These are phyloP conservation scores for Halesus radiatus DNA, from an alignment of 1,140 invertebrate species.

Conservation along the genomic window DNA sequence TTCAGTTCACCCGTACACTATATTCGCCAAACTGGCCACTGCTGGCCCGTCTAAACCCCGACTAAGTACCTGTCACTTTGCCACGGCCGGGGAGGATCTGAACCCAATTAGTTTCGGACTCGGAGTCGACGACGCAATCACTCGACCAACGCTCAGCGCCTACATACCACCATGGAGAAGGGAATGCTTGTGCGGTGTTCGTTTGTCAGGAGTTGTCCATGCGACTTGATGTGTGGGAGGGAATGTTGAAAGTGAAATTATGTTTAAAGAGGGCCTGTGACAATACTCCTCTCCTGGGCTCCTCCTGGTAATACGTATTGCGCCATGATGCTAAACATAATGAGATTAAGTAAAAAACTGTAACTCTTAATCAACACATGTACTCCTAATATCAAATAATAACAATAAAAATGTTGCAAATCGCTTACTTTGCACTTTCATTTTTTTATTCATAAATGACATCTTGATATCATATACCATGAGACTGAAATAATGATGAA, in stretches of 20 bases:
- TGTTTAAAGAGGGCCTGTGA: not conserved
- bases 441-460: too few species aligned
- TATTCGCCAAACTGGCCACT: not conserved
- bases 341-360: too few species aligned
- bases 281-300: not conserved
- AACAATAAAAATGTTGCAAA: too few species aligned
- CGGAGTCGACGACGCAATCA: not conserved
- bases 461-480: too few species aligned
- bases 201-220: not conserved
- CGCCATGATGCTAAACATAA: too few species aligned
- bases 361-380: too few species aligned
- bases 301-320: not conserved
- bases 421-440: too few species aligned
- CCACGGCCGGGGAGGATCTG: not conserved
- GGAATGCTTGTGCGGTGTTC: not conserved
- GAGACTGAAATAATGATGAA: too few species aligned
- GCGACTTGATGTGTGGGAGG: not conserved
- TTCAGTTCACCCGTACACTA: not conserved
- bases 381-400: too few species aligned
- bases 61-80: constrained; percentile 12
- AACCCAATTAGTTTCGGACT: constrained; percentile 2
- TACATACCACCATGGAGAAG: too few species aligned
- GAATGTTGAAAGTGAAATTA: constrained; percentile 3
- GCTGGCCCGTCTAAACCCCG: not conserved
- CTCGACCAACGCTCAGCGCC: not conserved